Evolutionary conservation across 2,113 vertebrate species (phyloP), one percentile per base, ranked within the genome.

Genomic region (Sciurus niger): DNA sequence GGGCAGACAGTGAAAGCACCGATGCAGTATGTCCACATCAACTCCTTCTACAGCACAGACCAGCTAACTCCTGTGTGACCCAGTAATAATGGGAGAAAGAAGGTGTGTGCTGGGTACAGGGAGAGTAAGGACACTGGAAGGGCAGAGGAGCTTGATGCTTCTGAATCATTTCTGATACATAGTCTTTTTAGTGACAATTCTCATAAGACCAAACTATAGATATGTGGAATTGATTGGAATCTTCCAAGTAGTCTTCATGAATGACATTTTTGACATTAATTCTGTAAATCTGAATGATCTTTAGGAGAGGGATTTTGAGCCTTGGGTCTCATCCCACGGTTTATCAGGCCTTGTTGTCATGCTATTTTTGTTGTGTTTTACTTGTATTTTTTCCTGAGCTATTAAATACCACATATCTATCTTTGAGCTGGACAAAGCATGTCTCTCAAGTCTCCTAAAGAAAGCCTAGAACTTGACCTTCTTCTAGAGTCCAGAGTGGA

Each of bases 331-430:
- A 73, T 65, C 68, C 3, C 14, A 63, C 43, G 55, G 13, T 20
- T 89, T 78, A 46, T 13, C 40, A 93, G 43, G 1, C 65, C 32
- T 84, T 37, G 46, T 43, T 72, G 68, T 43, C 17, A 65, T 89
- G 30, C 20, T 34, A 74, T 74, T 37, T 84, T 90, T 77, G 13
- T 55, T 90, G 43, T 40, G 13, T n/a, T 70, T 18, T 48, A 91
- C 51, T 91, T 91, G 14, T 30, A 11, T 51, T 24, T 30, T 63
- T 76, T 6, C 20, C 6, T 76, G 22, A 60, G 37, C 30, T 46
- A 89, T 84, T 84, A 73, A 65, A 85, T 88, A n/a, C 28, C n/a
- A 25, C 58, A 40, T 90, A 80, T 92, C 17, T 58, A 1, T 77
- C 37, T 84, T 60, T 93, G 25, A 90, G 12, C 13, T 88, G 34